Base-by-base conservation (phyloP, 2,888 invertebrate genomes). In the Drosophila prolongata region DNA sequence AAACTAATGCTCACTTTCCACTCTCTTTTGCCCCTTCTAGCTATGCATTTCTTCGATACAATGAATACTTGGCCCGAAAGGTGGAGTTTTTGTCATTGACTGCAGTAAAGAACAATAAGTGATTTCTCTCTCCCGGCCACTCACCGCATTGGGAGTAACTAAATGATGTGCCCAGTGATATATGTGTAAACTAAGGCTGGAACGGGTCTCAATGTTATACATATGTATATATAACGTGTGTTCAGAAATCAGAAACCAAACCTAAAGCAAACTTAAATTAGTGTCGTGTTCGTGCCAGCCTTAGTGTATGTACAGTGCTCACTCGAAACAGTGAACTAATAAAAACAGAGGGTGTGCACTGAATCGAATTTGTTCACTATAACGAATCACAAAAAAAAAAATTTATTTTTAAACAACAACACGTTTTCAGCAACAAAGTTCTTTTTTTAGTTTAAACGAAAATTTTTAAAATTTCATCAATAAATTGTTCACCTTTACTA, bases 31-130 rank as follows among this genome's bases (percentile, higher is more conserved):
- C 16, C 93, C 93, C 73, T 8, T 35, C 1, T 90, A 95, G 95
- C 77, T 97, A 95, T 92, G 96, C 96, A 55, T 94, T 94, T 88
- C 93, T 95, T 79, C 94, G 96, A 77, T 94, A 97, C 71, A 94
- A 94, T 75, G 95, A 96, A 91, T 97, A 96, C 93, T 95, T 94
- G 89, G 93, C 94, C 61, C 93, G 93, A 78, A 96, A 95, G 92
- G 93, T 94, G 40, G 90, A 93, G 79, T 94, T 94, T 77, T 92
- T 94, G 52, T 92, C 87, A 90, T 77, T 92, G 67, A 83, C 80
- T 79, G 78, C 85, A 75, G 75, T 69, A 62, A 77, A 75, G 82
- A 87, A 79, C 75, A 81, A 81, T 73, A 81, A 87, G 80, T 87
- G 82, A 82, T 79, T 80, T 80, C 34, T 30, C 34, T 19, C 42